A percentile compares a stretch with the other conserved stretches of the same genome.
Conservation (phyloP, 2,888 invertebrate genomes). For the Drosophila nigricruria region DNA sequence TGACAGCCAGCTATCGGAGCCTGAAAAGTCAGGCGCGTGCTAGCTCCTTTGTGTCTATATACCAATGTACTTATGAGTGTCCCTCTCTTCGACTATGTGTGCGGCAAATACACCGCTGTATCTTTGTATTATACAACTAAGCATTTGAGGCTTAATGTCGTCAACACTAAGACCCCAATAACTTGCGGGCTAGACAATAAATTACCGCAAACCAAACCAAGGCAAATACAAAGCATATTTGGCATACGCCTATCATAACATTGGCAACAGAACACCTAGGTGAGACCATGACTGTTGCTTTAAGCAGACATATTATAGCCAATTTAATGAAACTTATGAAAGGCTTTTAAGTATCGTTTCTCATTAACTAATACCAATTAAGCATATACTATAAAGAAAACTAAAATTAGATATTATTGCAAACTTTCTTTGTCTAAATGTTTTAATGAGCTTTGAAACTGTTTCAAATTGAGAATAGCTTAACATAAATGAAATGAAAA, state of each 20-base stretch:
- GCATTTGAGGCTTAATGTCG: slow-evolving; percentile 66
- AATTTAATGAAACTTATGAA: not conserved
- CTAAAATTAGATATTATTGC: not conserved
- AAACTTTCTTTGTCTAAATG: not conserved
- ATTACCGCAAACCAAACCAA: slow-evolving; percentile 49
- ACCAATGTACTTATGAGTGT: not conserved
- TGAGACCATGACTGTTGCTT: slow-evolving; percentile 11
- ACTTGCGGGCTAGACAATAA: slow-evolving; percentile 70
- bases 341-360: not conserved
- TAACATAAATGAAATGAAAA: not conserved
- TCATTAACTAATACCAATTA: not conserved
- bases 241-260: slow-evolving; percentile 11
- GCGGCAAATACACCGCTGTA: too few relatives aligned
- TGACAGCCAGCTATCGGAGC: slow-evolving; percentile 51
- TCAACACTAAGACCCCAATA: slow-evolving; percentile 73
- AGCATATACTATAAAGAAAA: too few relatives aligned
- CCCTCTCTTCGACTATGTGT: not conserved
- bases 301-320: not conserved
- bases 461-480: not conserved
- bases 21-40: slow-evolving; percentile 49
- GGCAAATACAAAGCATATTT: slow-evolving; percentile 53
- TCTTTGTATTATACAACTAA: slow-evolving; percentile 21
- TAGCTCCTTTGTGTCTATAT: slow-evolving; percentile 24
- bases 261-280: not conserved
- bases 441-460: not conserved